A percentile compares a stretch with the other conserved stretches of the same genome.
phyloP scores from a whole-genome alignment of 2,113 vertebrate species.

The Thunnus maccoyii region DNA sequence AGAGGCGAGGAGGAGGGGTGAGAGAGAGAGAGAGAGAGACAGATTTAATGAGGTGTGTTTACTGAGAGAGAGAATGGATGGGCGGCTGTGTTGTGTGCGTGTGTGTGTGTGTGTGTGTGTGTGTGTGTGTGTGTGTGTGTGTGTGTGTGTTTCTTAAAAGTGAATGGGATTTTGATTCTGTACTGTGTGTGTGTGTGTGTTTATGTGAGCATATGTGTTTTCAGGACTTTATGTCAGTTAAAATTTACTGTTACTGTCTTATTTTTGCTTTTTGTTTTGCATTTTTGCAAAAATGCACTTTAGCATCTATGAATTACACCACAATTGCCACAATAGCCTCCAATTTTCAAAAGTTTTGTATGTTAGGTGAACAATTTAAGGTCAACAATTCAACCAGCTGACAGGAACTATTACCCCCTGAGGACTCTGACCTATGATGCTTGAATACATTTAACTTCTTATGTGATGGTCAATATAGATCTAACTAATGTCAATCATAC shows the following conservation, averaged over 20 bases:
- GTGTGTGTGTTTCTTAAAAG: too few species aligned
- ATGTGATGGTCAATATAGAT: too few species aligned
- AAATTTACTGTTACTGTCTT: neutral
- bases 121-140: neutral
- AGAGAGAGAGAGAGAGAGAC: neutral
- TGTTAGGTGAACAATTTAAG: too few species aligned
- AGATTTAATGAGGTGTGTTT: constrained; percentile 51
- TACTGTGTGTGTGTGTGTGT: too few species aligned
- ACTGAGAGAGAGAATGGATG: constrained; percentile 2
- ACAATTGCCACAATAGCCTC: neutral
- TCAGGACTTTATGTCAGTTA: neutral
- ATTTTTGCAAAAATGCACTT: neutral
- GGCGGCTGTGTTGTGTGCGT: neutral
- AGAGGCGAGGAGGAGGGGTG: neutral
- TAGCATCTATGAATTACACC: too few species aligned
- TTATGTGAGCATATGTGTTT: neutral
- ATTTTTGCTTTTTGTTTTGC: neutral
- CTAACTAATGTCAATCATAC: too few species aligned
- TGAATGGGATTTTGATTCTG: too few species aligned
- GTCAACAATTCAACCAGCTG: too few species aligned
- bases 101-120: neutral
- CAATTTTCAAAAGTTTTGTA: neutral
- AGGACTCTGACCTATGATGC: too few species aligned
- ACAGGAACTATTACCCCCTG: too few species aligned
- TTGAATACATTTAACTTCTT: too few species aligned